Evolutionary conservation across 2,113 vertebrate species (phyloP).

Genomic region (Scomber colias): DNA sequence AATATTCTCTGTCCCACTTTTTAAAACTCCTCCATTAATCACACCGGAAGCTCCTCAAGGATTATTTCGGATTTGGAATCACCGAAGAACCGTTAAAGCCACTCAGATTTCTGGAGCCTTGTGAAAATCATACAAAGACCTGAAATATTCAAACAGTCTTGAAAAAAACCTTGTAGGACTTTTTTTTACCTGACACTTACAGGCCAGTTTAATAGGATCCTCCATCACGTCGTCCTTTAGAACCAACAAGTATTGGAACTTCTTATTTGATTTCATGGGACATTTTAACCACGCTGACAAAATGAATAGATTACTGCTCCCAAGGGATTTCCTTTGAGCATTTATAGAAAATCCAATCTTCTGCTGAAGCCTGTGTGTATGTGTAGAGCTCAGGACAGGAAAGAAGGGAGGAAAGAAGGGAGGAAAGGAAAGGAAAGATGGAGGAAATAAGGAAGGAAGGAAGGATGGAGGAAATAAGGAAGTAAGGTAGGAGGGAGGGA

Average conservation of each 20-base stretch:
- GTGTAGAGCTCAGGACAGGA: background rate
- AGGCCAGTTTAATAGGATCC: background rate
- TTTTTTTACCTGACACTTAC: background rate
- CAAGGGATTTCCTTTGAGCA: background rate
- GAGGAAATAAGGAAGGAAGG: too few relatives aligned
- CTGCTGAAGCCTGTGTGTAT: background rate
- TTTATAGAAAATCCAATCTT: conserved; percentile 42
- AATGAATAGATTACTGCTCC: conserved; percentile 25
- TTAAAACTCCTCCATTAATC: conserved; percentile 1
- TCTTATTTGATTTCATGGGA: conserved; percentile 23
- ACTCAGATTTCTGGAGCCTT: background rate
- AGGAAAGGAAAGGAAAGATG: too few relatives aligned
- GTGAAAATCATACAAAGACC: background rate
- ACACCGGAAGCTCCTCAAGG: background rate
- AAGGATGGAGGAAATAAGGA: too few relatives aligned
- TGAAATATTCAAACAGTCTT: background rate
- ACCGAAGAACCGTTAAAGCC: background rate
- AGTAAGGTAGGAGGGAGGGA: too few relatives aligned
- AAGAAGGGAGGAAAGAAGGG: too few relatives aligned
- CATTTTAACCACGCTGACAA: conserved; percentile 2
- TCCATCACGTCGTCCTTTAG: conserved; percentile 29
- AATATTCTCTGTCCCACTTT: background rate
- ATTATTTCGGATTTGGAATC: background rate
- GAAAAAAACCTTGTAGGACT: background rate
- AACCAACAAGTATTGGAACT: conserved; percentile 5